Evolutionary conservation across 2,888 invertebrate species (phyloP).

Genomic region (Chloroclystis v-ata): DNA sequence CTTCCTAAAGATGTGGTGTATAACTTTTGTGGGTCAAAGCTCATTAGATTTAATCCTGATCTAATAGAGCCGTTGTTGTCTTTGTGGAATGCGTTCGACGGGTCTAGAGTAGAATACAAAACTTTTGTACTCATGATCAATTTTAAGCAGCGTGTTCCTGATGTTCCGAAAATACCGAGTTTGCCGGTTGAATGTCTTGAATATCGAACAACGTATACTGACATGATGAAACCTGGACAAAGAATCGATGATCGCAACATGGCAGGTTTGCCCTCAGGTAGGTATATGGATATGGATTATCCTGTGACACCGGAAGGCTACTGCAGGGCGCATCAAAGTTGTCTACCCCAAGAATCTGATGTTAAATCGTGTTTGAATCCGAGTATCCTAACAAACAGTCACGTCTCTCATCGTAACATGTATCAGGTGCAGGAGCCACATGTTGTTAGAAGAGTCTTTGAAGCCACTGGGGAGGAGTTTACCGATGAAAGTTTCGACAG

Average conservation of each 20-base stretch:
- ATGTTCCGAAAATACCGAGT: slow-evolving; percentile 47
- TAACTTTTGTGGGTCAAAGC: slow-evolving; percentile 44
- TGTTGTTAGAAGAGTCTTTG: slow-evolving; percentile 53
- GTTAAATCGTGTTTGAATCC: slow-evolving; percentile 36
- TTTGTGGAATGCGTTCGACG: slow-evolving; percentile 49
- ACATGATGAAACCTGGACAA: slow-evolving; percentile 41
- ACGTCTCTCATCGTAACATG: slow-evolving; percentile 44
- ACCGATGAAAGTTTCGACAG: slow-evolving; percentile 54
- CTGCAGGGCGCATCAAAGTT: slow-evolving; percentile 35
- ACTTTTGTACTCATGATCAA: slow-evolving; percentile 56
- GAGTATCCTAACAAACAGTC: slow-evolving; percentile 33
- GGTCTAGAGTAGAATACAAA: slow-evolving; percentile 53
- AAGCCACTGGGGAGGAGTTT: slow-evolving; percentile 52
- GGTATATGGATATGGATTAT: slow-evolving; percentile 42
- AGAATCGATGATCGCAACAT: slow-evolving; percentile 20
- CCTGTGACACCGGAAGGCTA: slow-evolving; percentile 34
- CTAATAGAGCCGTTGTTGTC: slow-evolving; percentile 55
- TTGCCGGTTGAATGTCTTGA: slow-evolving; percentile 32
- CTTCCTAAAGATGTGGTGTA: slow-evolving; percentile 54
- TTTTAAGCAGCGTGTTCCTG: slow-evolving; percentile 39
- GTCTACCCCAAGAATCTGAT: slow-evolving; percentile 42
- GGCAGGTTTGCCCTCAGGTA: slow-evolving; percentile 44
- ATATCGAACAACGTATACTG: slow-evolving; percentile 42
- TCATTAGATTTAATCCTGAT: slow-evolving; percentile 45
- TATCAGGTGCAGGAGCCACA: slow-evolving; percentile 34